Evolutionary conservation across 2,888 invertebrate genomes (phyloP), one percentile per base, ranked within the genome.

Genomic region (Odontomyia ornata): DNA sequence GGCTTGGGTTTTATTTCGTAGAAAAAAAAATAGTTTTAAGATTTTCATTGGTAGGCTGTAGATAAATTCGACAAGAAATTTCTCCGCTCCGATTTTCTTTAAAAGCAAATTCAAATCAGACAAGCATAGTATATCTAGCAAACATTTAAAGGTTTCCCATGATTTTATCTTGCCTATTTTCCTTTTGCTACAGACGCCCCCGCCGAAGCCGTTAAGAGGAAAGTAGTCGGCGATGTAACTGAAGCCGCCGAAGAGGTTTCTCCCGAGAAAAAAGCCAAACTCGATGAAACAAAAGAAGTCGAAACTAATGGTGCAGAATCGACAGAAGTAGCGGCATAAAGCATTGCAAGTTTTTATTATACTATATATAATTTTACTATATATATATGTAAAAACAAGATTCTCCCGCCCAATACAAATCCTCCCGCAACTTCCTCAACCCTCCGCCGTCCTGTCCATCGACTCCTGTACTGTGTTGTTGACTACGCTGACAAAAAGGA

Each of bases 301-400:
- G 80, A 80, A 71, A 85, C 85, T 82, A 86, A 86, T 78, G 86
- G 86, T 81, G 84, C 86, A 80, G 86, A 86, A 80, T 83, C 85
- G 81, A 84, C 85, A 81, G 86, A 86, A 83, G 86, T 86, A 83
- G 86, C 86, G 83, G 86, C 86, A 84, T 86, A 86, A 86, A 67
- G 52, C 52, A 52, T 4, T 52, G 25, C 23, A 81, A 80, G 69
- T 80, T 79, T 80, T 77, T 77, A 77, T 77, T 75, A 79, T 77
- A 77, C 76, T 75, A 79, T 77, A 77, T 79, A 79, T 79, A 76
- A 79, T 77, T 79, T 77, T 76, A 76, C 76, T 79, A 82, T 77
- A 80, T 79, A 80, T 79, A 78, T 79, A 80, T 78, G 77, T 79
- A 78, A 78, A 79, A 78, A 81, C 81, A 69, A 76, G 75, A 80